Percentiles rank a stretch among this genome's conserved stretches.
phyloP scores from a whole-genome alignment of 2,797 vertebrate genomes.

The Luscinia luscinia region DNA sequence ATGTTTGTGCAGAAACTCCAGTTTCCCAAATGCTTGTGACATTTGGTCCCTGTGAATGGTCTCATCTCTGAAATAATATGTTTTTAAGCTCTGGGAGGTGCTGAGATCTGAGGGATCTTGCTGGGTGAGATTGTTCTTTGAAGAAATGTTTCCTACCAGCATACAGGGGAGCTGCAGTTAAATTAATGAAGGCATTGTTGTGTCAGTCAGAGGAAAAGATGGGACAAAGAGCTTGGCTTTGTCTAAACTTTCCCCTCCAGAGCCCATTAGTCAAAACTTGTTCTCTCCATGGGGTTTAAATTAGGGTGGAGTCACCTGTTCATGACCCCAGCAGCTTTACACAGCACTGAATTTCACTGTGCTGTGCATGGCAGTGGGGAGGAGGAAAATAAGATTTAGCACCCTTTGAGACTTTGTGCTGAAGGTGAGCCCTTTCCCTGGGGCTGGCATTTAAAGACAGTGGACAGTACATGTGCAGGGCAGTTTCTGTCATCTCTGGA shows the following conservation, averaged over 20 bases:
- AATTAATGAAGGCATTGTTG: constrained; percentile 33
- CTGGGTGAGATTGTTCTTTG: constrained; percentile 49
- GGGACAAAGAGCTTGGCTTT: constrained; percentile 18
- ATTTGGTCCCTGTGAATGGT: not conserved
- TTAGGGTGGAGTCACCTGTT: constrained; percentile 32
- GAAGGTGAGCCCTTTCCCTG: not conserved
- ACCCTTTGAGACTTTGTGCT: not conserved
- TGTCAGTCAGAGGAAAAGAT: not conserved
- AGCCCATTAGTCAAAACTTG: constrained; percentile 29
- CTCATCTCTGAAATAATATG: not conserved
- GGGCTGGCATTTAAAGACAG: not conserved
- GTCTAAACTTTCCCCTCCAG: constrained; percentile 11
- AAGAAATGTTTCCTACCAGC: constrained; percentile 41
- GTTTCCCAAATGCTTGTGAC: not conserved
- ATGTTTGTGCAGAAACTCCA: not conserved
- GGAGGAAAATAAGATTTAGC: not conserved
- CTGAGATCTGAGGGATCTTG: constrained; percentile 51
- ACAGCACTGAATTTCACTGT: not conserved
- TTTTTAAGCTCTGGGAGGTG: constrained; percentile 21
- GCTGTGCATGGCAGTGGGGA: not conserved
- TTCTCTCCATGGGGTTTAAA: constrained; percentile 15
- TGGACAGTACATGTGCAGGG: not conserved
- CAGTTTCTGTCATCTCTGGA: not conserved
- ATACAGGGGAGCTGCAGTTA: constrained; percentile 23
- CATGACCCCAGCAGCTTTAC: constrained; percentile 18